phyloP scores from a whole-genome alignment of 2,113 vertebrate species.

The Hemiscyllium ocellatum region DNA sequence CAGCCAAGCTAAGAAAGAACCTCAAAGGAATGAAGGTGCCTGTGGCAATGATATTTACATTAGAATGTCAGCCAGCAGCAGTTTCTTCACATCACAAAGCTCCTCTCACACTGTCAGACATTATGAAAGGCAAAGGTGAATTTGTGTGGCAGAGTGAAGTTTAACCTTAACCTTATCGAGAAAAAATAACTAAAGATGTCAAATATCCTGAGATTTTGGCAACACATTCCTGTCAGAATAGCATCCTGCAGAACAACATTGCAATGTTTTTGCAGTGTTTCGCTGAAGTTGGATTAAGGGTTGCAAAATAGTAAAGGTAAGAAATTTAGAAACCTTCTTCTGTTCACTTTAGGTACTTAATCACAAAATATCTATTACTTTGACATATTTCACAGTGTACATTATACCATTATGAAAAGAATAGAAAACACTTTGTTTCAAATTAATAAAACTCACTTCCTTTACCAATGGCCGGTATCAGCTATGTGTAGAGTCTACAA shows the following conservation, averaged over 20 bases:
- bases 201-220: slow-evolving; percentile 10
- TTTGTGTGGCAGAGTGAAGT: background rate
- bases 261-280: background rate
- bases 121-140: background rate
- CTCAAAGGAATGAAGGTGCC: background rate
- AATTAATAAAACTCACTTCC: background rate
- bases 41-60: background rate
- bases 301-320: background rate
- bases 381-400: background rate
- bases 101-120: background rate
- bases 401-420: background rate
- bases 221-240: background rate
- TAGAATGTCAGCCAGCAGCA: slow-evolving; percentile 27
- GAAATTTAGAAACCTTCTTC: background rate
- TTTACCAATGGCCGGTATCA: no score
- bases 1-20: background rate
- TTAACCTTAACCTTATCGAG: background rate
- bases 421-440: background rate
- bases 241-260: background rate
- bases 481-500: no score
- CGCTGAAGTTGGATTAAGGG: background rate
- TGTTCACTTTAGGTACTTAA: no score
- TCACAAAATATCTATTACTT: background rate
- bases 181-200: slow-evolving; percentile 8
- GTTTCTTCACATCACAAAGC: slow-evolving; percentile 1